Evolutionary conservation across 2,113 vertebrate genomes (phyloP).

Genomic region (Eulacestoma nigropectus): DNA sequence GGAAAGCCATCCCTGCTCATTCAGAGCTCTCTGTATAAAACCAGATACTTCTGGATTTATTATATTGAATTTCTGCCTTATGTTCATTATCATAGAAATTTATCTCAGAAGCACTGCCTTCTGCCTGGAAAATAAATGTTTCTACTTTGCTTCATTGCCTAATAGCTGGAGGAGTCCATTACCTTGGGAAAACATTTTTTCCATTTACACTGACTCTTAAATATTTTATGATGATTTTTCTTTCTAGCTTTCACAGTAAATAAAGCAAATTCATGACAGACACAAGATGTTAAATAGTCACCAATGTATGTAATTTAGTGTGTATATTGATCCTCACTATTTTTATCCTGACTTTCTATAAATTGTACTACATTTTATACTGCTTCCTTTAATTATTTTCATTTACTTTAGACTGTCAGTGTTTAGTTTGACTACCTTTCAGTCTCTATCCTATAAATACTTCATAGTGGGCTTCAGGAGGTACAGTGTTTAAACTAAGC

Average conservation of each 20-base stretch:
- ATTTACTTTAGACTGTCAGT: background rate
- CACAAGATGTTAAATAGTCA: background rate
- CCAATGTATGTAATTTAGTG: background rate
- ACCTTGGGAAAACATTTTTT: conserved; percentile 13
- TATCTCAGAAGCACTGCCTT: background rate
- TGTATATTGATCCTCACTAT: background rate
- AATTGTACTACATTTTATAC: background rate
- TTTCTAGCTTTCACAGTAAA: conserved; percentile 24
- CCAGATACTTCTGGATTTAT: background rate
- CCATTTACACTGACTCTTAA: conserved; percentile 18
- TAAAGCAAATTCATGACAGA: background rate
- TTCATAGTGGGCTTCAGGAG: background rate
- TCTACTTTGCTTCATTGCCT: conserved; percentile 29
- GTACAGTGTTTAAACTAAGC: background rate
- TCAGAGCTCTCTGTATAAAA: background rate
- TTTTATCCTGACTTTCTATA: background rate
- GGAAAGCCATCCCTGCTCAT: background rate
- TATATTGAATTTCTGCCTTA: background rate
- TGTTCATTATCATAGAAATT: conserved; percentile 9
- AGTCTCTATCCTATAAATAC: background rate
- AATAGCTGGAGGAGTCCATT: conserved; percentile 42
- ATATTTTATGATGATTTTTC: conserved; percentile 47
- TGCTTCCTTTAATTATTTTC: background rate
- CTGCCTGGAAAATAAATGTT: conserved; percentile 29
- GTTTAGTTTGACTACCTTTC: background rate